Conservation (phyloP, 2,888 invertebrate species). For the Drosophila yooni region DNA sequence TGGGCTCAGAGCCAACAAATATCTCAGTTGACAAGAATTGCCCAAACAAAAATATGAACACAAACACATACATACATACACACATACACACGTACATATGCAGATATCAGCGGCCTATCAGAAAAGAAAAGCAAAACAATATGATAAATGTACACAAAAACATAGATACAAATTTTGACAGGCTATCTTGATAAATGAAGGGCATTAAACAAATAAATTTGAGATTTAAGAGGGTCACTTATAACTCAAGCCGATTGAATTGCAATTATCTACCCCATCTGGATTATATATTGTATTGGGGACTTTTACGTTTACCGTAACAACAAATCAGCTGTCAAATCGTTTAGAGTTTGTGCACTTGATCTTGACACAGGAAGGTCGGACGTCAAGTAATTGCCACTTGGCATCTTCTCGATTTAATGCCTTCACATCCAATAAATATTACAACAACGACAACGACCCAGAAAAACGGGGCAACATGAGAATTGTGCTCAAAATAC, state of each 20-base stretch:
- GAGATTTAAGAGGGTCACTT: neutral
- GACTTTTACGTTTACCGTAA: conserved; percentile 7
- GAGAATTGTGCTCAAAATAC: conserved; percentile 1
- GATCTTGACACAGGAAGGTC: conserved; percentile 13
- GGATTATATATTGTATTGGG: neutral
- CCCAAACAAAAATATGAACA: conserved; percentile 18
- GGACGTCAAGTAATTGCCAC: conserved; percentile 9
- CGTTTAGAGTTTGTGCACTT: conserved; percentile 1
- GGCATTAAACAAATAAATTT: neutral
- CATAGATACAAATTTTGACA: conserved; percentile 2
- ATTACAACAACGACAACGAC: conserved; percentile 15
- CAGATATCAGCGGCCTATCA: neutral
- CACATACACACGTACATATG: neutral
- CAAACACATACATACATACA: neutral
- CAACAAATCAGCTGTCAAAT: conserved; percentile 11
- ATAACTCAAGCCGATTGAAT: neutral
- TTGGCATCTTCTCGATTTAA: conserved; percentile 8
- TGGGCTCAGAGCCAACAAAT: conserved; percentile 51
- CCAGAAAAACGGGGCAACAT: conserved; percentile 20
- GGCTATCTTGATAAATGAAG: conserved; percentile 13
- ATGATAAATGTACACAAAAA: conserved; percentile 5
- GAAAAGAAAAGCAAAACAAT: conserved; percentile 2
- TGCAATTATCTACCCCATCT: neutral
- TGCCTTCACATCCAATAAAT: conserved; percentile 2
- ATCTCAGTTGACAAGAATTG: conserved; percentile 41